Conservation (phyloP, 2,888 invertebrate genomes). For the Tetranychus piercei region DNA sequence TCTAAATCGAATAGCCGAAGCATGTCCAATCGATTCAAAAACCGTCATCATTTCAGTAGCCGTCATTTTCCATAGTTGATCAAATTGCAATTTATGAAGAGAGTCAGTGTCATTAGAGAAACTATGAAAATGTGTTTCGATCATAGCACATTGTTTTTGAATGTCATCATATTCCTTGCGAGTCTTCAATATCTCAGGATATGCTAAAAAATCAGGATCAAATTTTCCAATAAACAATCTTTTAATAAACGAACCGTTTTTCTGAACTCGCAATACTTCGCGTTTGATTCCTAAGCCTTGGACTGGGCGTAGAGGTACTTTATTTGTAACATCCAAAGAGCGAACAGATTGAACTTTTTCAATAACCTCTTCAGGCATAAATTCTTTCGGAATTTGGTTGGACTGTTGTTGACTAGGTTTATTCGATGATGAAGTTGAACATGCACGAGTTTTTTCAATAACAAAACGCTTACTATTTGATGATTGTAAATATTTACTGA, state of each 20-base stretch:
- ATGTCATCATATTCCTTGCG: conserved; percentile 18
- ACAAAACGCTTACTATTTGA: neutral
- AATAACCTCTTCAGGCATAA: neutral
- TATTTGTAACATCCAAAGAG: neutral
- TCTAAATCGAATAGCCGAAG: neutral
- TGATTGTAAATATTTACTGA: neutral
- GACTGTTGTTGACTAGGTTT: neutral
- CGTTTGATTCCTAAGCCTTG: conserved; percentile 9
- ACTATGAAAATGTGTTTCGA: neutral
- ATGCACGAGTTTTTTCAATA: too few species aligned
- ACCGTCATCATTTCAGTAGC: conserved; percentile 20
- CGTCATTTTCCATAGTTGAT: conserved; percentile 15
- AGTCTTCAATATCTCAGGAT: conserved; percentile 19
- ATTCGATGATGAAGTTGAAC: neutral
- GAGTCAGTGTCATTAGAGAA: neutral
- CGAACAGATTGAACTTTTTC: conserved; percentile 5
- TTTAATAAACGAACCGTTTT: conserved; percentile 20
- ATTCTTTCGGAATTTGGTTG: neutral
- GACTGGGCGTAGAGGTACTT: conserved; percentile 1
- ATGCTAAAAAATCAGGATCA: conserved; percentile 21
- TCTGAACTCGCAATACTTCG: conserved; percentile 15
- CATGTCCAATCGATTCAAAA: conserved; percentile 17
- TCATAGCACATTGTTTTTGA: conserved; percentile 19
- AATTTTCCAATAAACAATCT: conserved; percentile 19
- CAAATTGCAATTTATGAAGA: conserved; percentile 11